Percentiles rank a stretch among this genome's conserved stretches.
Evolutionary conservation across 2,797 vertebrate genomes (phyloP).

Genomic region (Lacerta agilis): DNA sequence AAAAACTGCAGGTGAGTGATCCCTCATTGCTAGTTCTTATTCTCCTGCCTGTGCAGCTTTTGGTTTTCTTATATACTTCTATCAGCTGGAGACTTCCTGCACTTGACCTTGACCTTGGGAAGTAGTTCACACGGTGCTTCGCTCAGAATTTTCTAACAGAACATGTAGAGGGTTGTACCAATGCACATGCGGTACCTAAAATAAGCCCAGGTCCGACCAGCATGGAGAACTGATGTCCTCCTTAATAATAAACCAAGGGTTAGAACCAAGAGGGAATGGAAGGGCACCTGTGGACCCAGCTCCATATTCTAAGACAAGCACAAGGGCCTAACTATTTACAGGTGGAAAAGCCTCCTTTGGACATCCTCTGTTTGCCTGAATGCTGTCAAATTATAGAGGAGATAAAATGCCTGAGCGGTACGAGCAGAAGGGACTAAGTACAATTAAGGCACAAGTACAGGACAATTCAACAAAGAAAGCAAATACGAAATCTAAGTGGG

Average conservation of each 20-base stretch:
- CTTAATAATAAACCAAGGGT: background rate
- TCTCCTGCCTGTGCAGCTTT: constrained; percentile 54
- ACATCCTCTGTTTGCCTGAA: background rate
- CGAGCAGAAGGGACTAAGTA: background rate
- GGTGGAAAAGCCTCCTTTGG: background rate
- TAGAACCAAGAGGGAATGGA: background rate
- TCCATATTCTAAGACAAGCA: background rate
- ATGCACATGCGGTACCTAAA: constrained; percentile 20
- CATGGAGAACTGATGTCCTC: background rate
- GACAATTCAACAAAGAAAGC: background rate
- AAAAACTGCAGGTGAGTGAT: constrained; percentile 64
- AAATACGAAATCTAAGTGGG: background rate
- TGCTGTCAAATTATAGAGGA: background rate
- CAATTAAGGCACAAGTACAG: background rate
- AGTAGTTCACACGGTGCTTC: constrained; percentile 31
- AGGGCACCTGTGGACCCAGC: background rate
- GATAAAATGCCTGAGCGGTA: background rate
- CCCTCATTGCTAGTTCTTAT: constrained; percentile 59
- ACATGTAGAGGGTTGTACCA: constrained; percentile 46
- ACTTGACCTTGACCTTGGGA: constrained; percentile 68
- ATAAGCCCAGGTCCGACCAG: background rate
- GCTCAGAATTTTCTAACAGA: constrained; percentile 49
- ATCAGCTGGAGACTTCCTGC: constrained; percentile 63
- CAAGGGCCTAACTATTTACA: background rate
- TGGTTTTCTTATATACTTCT: constrained; percentile 58